Conservation (phyloP, 2,113 vertebrate genomes). For the Antechinus flavipes region DNA sequence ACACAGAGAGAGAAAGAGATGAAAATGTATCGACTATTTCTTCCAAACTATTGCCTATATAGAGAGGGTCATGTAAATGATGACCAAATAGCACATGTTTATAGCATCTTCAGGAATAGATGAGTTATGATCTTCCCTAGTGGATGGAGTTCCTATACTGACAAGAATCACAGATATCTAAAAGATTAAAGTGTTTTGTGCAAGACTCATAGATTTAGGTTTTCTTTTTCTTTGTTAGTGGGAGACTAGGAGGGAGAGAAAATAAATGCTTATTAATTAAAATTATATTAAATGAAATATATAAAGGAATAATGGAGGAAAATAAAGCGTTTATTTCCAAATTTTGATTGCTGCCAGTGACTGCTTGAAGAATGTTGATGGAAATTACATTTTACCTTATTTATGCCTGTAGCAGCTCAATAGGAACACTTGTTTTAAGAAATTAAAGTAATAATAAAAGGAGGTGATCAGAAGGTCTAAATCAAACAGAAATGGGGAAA, state of each 20-base stretch:
- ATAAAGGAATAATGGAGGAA: background rate
- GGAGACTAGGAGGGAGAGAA: background rate
- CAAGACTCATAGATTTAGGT: background rate
- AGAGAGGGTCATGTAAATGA: background rate
- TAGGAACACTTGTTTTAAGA: background rate
- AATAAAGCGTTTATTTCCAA: background rate
- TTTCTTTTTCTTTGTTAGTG: background rate
- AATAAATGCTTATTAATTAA: background rate
- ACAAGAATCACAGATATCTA: background rate
- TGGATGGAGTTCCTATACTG: background rate
- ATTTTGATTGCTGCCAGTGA: background rate
- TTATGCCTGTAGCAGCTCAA: background rate
- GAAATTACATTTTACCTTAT: background rate
- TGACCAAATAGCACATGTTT: background rate
- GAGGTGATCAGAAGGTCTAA: conserved; percentile 14
- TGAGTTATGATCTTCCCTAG: background rate
- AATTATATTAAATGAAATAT: background rate
- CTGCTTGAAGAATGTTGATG: background rate
- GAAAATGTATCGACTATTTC: background rate
- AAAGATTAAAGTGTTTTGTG: background rate
- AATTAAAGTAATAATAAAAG: background rate
- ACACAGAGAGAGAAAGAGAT: background rate
- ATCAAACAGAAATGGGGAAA: background rate
- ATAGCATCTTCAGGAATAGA: background rate
- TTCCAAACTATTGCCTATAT: background rate